Evolutionary conservation across 2,888 invertebrate genomes (phyloP), one percentile per base, ranked within the genome.

Genomic region (Stenichneumon culpator): DNA sequence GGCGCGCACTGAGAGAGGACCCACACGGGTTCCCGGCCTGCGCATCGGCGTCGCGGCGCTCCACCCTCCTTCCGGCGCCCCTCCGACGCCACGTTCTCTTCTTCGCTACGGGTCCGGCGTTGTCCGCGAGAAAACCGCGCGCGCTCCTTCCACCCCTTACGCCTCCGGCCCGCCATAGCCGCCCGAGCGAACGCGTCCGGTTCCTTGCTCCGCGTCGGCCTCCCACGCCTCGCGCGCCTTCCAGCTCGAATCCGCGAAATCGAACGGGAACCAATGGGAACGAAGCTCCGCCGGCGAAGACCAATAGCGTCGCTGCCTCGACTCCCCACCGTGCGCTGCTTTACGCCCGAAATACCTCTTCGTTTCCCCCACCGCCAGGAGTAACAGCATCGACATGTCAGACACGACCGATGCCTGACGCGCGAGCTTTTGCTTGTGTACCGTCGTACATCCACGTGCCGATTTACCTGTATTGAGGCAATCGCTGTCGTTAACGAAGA

Each of bases 1-100:
- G 77, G 63, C 83, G 82, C 73, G 79, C 84, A 86, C 86, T 88
- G 86, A 84, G 83, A 80, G 69, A 73, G 79, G 79, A 73, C 87
- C 85, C 83, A 16, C 86, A 79, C 79, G 77, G 52, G 68, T 69
- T 67, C 74, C 57, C 79, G 79, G 36, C 11, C 39, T 52, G 65
- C 79, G 50, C 44, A 75, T 81, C 70, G 80, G 78, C 87, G 70
- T 50, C 78, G 82, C 70, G 80, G 78, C 87, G 70, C 82, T 72
- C 65, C 83, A 82, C 81, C 75, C 82, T 72, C 77, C 78, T 77
- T 73, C 50, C 54, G 70, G 52, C 68, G 77, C 74, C 54, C 84
- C 84, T 50, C 75, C 75, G 83, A 39, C 44, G 77, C 60, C 47
- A 1, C 69, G 32, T 50, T 32, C 67, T 52, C 78, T 32, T 52